Base-by-base conservation (phyloP, 2,888 invertebrate species). In the Stenolophus ochropezus region DNA sequence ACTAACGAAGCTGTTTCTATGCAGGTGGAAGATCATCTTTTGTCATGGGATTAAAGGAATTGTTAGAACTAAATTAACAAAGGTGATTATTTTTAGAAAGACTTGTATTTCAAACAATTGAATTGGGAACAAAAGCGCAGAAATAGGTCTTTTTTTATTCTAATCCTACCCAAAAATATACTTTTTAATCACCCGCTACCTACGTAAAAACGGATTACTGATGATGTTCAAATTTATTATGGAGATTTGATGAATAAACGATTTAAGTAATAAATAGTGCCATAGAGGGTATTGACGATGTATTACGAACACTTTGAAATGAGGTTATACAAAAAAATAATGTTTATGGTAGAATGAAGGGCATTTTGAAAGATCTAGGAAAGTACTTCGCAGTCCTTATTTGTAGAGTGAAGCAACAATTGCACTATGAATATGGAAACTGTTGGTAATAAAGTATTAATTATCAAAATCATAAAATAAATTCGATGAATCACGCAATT, bases 391-490 rank as follows among this genome's bases (percentile, higher is more conserved):
- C 8, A 42, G 33, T 42, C 33, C 33, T 11, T 42, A 42, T 42
- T 42, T 6, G 33, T 11, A 42, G 33, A 11, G 33, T 42, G 33
- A 42, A 42, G 33, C 33, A 42, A 42, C 33, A 42, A 11, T 42
- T 42, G 11, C 11, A 42, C 3, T 8, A 42, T 42, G 20, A 56
- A 56, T 56, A 56, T 56, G 56, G 56, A 56, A 56, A 56, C 11
- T 20, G 20, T 20, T 21, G 11, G 21, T 20, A 20, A 21, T 56
- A 56, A 56, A 20, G 56, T 18, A 8, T 20, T 56, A 56, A 56
- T 56, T 18, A 56, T 56, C 56, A 56, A 56, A 56, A 56, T 56
- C 56, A 21, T 56, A 56, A 56, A 56, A 56, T 56, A 56, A 20
- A 21, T 21, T 56, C 16, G 56, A 21, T 56, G 56, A 56, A 20